These are phyloP conservation scores for Hozukius guyotensis DNA, from an alignment of 2,797 vertebrate species.

Conservation along the genomic window DNA sequence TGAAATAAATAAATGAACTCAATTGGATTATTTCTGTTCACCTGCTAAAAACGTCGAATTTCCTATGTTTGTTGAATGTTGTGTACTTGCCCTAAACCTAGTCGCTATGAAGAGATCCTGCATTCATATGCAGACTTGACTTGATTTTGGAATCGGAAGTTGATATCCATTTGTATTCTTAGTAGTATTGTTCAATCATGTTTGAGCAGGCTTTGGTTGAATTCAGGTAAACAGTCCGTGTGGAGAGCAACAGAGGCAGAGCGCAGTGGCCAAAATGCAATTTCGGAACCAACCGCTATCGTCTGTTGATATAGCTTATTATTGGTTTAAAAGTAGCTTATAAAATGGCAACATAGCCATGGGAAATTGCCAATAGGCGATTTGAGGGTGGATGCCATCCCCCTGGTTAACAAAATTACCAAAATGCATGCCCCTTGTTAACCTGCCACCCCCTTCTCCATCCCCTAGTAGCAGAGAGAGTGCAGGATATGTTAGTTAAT, in stretches of 20 bases:
- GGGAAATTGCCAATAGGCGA: too few relatives aligned
- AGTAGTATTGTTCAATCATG: not conserved
- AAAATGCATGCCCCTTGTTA: too few relatives aligned
- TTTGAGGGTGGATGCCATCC: too few relatives aligned
- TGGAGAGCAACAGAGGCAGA: not conserved
- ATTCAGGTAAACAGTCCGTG: not conserved
- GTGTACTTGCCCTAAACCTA: not conserved
- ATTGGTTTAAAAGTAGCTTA: not conserved
- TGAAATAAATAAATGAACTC: not conserved
- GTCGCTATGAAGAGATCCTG: too few relatives aligned
- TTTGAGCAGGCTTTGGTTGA: not conserved
- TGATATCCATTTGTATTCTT: not conserved
- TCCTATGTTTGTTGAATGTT: not conserved
- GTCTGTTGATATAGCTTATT: too few relatives aligned
- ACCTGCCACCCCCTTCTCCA: too few relatives aligned
- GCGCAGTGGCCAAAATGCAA: not conserved
- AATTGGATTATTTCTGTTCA: not conserved
- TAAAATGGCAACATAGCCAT: too few relatives aligned
- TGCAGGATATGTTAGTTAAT: too few relatives aligned
- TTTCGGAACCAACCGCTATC: not conserved
- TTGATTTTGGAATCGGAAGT: not conserved
- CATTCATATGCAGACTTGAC: not conserved
- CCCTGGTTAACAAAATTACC: too few relatives aligned
- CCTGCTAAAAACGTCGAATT: not conserved
- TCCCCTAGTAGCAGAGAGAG: too few relatives aligned